Evolutionary conservation across 2,113 vertebrate genomes (phyloP), one percentile per base, ranked within the genome.

Genomic region (Chloroceryle aenea): DNA sequence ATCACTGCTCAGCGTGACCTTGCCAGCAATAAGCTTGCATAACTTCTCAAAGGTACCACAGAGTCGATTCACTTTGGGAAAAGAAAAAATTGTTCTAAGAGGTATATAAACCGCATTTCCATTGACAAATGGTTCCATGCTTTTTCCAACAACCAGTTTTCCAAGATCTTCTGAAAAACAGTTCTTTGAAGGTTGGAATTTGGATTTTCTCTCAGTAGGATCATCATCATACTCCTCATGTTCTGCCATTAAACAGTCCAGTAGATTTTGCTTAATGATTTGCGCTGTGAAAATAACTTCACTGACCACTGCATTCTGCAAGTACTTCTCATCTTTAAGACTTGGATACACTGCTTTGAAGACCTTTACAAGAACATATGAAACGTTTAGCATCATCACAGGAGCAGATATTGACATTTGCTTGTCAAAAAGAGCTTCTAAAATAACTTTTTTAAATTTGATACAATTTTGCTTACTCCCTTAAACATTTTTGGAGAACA

Each of bases 301-400:
- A 53, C 52, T 96, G 27, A 98, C 89, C 81, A 99, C 87, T 26
- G 98, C 98, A 81, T 95, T 98, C 66, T 93, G 98, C 62, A 99
- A 95, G 83, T 98, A 98, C 93, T 98, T 99, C 95, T 98, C 98
- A 87, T 99, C 99, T 81, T 97, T 97, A 53, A 99, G 97, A 94
- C 99, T 99, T 26, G 99, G 99, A 85, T 99, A 99, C 68, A 98
- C 98, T 56, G 98, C 94, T 50, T 96, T 98, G 93, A 98, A 99
- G 71, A 99, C 93, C 99, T 99, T 94, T 63, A 89, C 52, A 82
- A 95, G 63, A 91, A 72, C 23, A 94, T 10, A 85, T 5, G 67
- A 62, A 83, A 88, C 4, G 10, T 47, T 68, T 63, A 61, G 67
- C 38, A 62, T 59, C 38, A 72, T 25, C 29, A 34, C 1, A 64